Evolutionary conservation across 2,888 invertebrate species (phyloP), one percentile per base, ranked within the genome.

Genomic region (Nymphalis c-album): DNA sequence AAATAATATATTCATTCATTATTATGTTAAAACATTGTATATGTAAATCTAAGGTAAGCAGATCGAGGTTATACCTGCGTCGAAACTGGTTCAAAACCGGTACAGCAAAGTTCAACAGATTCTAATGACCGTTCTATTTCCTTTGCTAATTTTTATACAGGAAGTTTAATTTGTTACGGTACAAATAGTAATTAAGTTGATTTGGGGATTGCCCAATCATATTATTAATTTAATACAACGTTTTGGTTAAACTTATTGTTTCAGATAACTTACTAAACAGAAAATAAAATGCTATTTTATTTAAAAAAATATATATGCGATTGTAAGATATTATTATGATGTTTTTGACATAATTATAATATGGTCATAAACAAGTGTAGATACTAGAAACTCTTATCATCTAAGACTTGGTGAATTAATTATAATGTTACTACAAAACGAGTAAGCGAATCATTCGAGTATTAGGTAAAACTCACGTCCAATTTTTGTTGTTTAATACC

Each of bases 71-170:
- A 68, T 40, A 58, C 68, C 57, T 64, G 64, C 60, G 40, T 57
- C 6, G n/a, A 31, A 57, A 57, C 57, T 40, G 31, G 57, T 57
- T 40, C 57, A 18, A 50, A 64, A 68, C 68, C 57, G 64, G 69
- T 69, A 64, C 61, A 60, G 63, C 70, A 68, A 69, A 70, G 68
- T 70, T 67, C 68, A 68, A 70, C 64, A 72, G 68, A 67, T 72
- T 63, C 67, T 68, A 72, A 71, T 70, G 70, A 71, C 67, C 66
- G 67, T 64, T 73, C 62, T 68, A 64, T 70, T 71, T 73, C 31
- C 69, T 70, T 71, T 64, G 71, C 62, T 71, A 70, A 71, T 73
- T 70, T 66, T 60, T 60, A 47, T 63, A 63, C 63, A 70, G 68
- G 66, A 66, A 67, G 59, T 64, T 51, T 13, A 58, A 17, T 64